Base-by-base conservation (phyloP, 2,113 vertebrate species). In the Collichthys lucidus region DNA sequence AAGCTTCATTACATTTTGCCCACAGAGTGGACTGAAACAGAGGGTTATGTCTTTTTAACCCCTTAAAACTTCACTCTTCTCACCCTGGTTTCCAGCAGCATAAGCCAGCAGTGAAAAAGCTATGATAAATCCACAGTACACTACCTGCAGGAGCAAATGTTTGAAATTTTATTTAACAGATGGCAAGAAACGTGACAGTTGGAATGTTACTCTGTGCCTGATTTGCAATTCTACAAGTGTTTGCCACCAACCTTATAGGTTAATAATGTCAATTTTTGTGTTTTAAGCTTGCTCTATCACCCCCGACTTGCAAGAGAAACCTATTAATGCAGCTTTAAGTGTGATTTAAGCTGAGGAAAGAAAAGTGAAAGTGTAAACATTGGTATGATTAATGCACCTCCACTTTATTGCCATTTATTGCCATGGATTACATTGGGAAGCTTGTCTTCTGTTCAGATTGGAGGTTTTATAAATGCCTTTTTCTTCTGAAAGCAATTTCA, bases 401-500 rank as follows among this genome's bases (percentile, higher is more conserved):
- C 71, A 22, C 42, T 56, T 68, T 56, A 75, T 70, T 74, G 50
- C 47, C 35, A 56, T 52, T 74, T 29, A 61, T 50, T 73, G 72
- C 24, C 64, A 24, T 76, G 53, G 10, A 63, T 29, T 63, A 46
- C 19, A 63, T 74, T 65, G 77, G 67, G 81, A 90, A 77, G 79
- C 50, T 40, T 83, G 83, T 62, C 62, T 46, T 87, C 73, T 72
- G 57, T 44, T 11, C 60, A 80, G 83, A 46, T 53, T 57, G 81
- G 42, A 53, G 4, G 40, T 67, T 69, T 72, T 52, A 79, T 84
- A 75, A 64, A 71, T 83, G 69, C 53, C 64, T 90, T 80, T 87
- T 83, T 62, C 42, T 76, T 62, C 67, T 79, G 81, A 87, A 63
- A 77, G 80, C 57, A 79, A 78, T 87, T 90, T 83, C 49, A 49